Base-by-base conservation (phyloP, 1,140 invertebrate genomes). In the Trichomalopsis sarcophagae region DNA sequence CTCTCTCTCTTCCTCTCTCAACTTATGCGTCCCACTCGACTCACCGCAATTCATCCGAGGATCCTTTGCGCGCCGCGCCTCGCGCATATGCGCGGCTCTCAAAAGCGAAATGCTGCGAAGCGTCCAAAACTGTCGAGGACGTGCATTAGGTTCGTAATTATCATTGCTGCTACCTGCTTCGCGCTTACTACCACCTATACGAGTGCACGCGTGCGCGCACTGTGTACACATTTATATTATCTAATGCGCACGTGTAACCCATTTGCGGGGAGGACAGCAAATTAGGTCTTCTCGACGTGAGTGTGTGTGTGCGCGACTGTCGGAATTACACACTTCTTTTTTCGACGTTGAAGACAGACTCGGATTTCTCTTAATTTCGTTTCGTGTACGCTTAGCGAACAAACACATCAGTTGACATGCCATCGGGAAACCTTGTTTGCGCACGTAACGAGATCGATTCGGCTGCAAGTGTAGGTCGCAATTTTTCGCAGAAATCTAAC, bases 71-170 rank as follows among this genome's bases (percentile, higher is more conserved):
- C 74, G 9, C 36, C 74, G 17, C 74, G 17, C 3, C 21, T 21
- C 36, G 21, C 36, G 30, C 2, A 9, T 21, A 40, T 73, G 9
- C 2, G 9, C 1, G 33, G 44, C 74, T 75, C 40, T 75, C 74
- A 47, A 75, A 75, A 75, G 36, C 74, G 9, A 75, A 75, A 44
- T 40, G 73, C 73, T 40, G 27, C 33, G 9, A 71, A 36, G 9
- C 74, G 36, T 9, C 74, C 74, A 75, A 40, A 75, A 47, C 74
- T 75, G 36, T 44, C 17, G 36, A 21, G 21, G 40, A 75, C 74
- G 36, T 75, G 74, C 36, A 75, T 75, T 75, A 44, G 74, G 21
- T 75, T 40, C 74, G 36, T 75, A 75, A 75, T 75, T 75, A 9
- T 75, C 74, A 75, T 75, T 40, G 33, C 33, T 33, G 69, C 27